A percentile compares a stretch with the other conserved stretches of the same genome.
Conservation (phyloP, 2,797 vertebrate species). For the Podarcis siculus region DNA sequence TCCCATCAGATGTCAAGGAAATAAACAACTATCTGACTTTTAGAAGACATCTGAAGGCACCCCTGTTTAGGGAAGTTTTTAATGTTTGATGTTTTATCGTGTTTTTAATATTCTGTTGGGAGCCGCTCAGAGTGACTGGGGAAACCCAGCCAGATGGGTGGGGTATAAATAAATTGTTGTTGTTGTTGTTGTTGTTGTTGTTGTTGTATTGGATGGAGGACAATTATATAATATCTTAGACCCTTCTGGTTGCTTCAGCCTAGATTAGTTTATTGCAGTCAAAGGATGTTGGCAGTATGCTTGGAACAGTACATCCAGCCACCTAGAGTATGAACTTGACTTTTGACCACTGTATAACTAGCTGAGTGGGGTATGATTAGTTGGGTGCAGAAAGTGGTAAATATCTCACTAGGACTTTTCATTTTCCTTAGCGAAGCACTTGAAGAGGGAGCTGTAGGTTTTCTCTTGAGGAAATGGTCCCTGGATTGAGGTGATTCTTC, state of each 20-base stretch:
- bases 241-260: neutral
- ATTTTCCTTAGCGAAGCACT: neutral
- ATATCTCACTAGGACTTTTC: neutral
- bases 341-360: neutral
- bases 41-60: no score
- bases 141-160: no score
- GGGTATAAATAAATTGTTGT: no score
- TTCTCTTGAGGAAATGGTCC: neutral
- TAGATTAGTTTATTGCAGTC: neutral
- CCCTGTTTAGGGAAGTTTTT: no score
- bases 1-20: no score
- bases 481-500: neutral
- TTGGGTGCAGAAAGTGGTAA: neutral
- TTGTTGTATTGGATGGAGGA: neutral
- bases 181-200: no score
- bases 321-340: neutral
- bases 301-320: neutral
- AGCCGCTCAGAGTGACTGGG: no score
- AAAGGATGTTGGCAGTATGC: neutral
- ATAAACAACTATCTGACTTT: no score
- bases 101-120: no score
- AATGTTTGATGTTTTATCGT: no score
- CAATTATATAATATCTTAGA: neutral
- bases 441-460: neutral
- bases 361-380: neutral